Evolutionary conservation across 2,888 invertebrate species (phyloP), one percentile per base, ranked within the genome.

Genomic region (Euclidia mi): DNA sequence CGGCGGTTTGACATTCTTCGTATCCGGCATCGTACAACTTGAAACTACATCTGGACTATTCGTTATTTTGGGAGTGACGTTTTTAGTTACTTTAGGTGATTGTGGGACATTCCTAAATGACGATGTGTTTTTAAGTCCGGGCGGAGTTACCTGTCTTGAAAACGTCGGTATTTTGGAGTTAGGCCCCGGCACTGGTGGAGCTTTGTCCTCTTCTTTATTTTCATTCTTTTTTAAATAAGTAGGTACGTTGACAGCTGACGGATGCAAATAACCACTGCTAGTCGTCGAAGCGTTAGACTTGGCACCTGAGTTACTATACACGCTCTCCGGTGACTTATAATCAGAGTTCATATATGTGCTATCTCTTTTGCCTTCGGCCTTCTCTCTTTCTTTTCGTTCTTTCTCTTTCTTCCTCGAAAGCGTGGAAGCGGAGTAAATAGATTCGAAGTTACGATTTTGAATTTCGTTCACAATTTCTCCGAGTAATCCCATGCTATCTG

Each of bases 381-480:
- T 68, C 9, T 76, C 71, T 9, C 73, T 78, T 48, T 80, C 82
- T 38, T 82, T 72, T 34, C 74, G 81, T 43, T 75, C 80, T 59
- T 87, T 90, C 64, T 95, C 95, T 76, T 96, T 96, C 75, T 96
- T 96, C 51, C 96, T 92, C 0, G 95, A 95, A 1, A 97, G 86
- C 0, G 97, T 97, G 0, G 97, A 96, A 0, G 97, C 96, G 0
- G 98, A 97, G 83, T 98, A 98, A 70, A 98, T 98, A 0, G 98
- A 98, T 74, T 98, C 98, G 31, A 97, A 96, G 83, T 98, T 98
- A 28, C 98, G 94, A 75, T 97, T 97, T 76, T 98, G 97, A 77
- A 98, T 98, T 88, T 98, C 98, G 37, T 96, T 96, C 0, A 98
- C 98, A 56, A 98, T 98, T 89, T 98, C 98, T 4, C 97, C 97